These are phyloP conservation scores for Alauda arvensis DNA, from an alignment of 2,797 vertebrate genomes.

Conservation along the genomic window DNA sequence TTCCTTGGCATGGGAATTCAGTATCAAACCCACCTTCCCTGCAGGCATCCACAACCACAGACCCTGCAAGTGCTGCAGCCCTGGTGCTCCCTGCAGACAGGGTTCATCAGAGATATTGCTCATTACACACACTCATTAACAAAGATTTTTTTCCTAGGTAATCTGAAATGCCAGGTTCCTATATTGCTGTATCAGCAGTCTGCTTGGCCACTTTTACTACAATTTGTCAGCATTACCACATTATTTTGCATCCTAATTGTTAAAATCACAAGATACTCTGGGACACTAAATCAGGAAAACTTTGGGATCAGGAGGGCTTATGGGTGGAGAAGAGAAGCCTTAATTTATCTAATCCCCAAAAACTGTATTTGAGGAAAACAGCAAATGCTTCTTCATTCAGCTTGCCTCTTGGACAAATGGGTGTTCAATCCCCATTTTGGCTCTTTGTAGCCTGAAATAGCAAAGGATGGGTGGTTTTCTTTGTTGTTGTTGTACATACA, in stretches of 20 bases:
- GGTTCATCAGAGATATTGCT: background rate
- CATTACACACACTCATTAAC: background rate
- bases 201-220: background rate
- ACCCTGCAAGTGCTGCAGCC: background rate
- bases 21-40: background rate
- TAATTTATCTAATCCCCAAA: background rate
- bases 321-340: background rate
- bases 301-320: background rate
- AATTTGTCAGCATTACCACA: accelerated
- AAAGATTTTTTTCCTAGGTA: background rate
- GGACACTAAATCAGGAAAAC: background rate
- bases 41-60: background rate
- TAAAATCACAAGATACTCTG: background rate
- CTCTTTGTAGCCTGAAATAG: background rate
- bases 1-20: no score
- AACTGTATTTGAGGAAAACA: background rate
- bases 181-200: background rate
- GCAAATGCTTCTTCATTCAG: background rate
- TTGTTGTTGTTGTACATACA: accelerated
- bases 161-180: background rate
- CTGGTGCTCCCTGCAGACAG: background rate
- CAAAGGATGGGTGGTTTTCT: background rate
- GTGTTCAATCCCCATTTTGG: accelerated
- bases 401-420: no score
- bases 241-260: background rate